A percentile compares a stretch with the other conserved stretches of the same genome.
Conservation (phyloP, 2,888 invertebrate genomes). For the Chrysodeixis includens region DNA sequence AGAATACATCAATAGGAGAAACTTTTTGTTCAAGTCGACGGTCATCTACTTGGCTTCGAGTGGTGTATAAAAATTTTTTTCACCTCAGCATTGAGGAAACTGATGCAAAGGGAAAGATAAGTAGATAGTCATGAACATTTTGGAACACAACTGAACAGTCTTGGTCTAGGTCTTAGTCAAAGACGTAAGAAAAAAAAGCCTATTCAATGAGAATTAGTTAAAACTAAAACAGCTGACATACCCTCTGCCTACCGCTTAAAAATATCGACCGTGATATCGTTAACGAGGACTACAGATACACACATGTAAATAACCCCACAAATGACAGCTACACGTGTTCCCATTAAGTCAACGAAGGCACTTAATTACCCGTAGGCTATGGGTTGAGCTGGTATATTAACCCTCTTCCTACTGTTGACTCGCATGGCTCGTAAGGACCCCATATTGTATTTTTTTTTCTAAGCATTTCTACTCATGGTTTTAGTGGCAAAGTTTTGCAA, state of each 20-base stretch:
- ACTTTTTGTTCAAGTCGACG: too few species aligned
- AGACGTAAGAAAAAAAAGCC: too few species aligned
- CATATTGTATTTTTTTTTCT: constrained; percentile 13
- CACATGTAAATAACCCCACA: constrained; percentile 37
- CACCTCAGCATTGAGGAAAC: too few species aligned
- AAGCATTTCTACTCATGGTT: not conserved
- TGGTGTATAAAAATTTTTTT: too few species aligned
- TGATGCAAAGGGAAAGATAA: too few species aligned
- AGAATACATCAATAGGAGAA: too few species aligned
- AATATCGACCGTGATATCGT: not conserved
- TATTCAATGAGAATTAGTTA: too few species aligned
- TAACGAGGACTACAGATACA: constrained; percentile 10
- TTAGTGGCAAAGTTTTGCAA: not conserved
- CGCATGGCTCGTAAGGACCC: constrained; percentile 17
- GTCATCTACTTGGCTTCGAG: too few species aligned
- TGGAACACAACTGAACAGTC: too few species aligned
- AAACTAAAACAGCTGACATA: not conserved
- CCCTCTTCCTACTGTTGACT: constrained; percentile 36
- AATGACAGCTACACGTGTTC: constrained; percentile 49
- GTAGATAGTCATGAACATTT: too few species aligned
- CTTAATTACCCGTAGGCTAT: constrained; percentile 42
- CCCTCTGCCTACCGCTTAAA: not conserved
- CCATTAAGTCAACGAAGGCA: constrained; percentile 48
- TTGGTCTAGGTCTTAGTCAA: too few species aligned
- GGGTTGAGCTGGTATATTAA: constrained; percentile 31